Percentiles rank a stretch among this genome's conserved stretches.
phyloP scores from a whole-genome alignment of 2,888 invertebrate species.

The Phasia obesa region DNA sequence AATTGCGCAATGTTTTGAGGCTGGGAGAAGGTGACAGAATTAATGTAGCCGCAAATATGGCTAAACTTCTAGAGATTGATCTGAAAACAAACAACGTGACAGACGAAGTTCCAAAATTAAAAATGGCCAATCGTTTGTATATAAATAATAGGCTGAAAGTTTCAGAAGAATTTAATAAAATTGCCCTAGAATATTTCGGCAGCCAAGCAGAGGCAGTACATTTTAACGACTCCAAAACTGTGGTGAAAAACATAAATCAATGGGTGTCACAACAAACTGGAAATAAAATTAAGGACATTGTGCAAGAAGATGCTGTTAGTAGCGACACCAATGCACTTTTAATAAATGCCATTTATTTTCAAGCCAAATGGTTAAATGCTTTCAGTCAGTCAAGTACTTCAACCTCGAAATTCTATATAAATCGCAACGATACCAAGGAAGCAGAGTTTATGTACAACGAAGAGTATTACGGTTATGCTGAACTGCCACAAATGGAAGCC shows the following conservation, averaged over 20 bases:
- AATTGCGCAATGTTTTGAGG: constrained; percentile 85
- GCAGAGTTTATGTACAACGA: constrained; percentile 89
- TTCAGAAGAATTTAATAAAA: constrained; percentile 84
- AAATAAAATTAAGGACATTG: constrained; percentile 89
- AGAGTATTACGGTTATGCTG: constrained; percentile 82
- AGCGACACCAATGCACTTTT: constrained; percentile 87
- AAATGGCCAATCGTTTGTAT: constrained; percentile 89
- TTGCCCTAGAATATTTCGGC: constrained; percentile 86
- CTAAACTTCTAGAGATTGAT: constrained; percentile 73
- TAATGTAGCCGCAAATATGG: constrained; percentile 75
- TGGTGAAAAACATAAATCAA: constrained; percentile 86
- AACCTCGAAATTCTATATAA: constrained; percentile 84
- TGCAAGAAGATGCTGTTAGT: constrained; percentile 85
- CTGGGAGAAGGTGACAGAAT: constrained; percentile 80
- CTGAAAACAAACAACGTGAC: constrained; percentile 48
- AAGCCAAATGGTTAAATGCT: constrained; percentile 88
- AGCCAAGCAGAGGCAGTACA: constrained; percentile 86
- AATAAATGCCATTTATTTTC: constrained; percentile 93
- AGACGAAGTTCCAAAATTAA: constrained; percentile 73
- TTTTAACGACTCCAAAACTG: constrained; percentile 84
- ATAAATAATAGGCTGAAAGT: constrained; percentile 85
- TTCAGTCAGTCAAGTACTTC: constrained; percentile 82
- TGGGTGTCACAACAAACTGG: constrained; percentile 93
- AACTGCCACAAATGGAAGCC: constrained; percentile 83
- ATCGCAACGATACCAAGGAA: constrained; percentile 80